Percentiles rank a stretch among this genome's conserved stretches.
Conservation (phyloP, 2,888 invertebrate genomes). For the Acleris sparsana region DNA sequence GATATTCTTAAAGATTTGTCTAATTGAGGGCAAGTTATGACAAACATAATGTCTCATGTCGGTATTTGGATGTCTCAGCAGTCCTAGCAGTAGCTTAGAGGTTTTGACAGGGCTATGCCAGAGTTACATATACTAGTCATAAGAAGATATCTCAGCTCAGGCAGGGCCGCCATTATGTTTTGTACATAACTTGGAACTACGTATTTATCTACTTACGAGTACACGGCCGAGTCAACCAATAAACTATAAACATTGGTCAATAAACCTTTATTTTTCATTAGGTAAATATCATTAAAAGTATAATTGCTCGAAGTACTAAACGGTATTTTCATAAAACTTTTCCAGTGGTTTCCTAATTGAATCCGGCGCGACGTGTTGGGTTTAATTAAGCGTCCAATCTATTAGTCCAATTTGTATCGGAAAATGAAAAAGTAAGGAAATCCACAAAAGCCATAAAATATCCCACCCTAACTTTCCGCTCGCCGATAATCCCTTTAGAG, state of each 20-base stretch:
- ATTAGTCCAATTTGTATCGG: conserved; percentile 48
- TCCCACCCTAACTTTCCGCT: conserved; percentile 73
- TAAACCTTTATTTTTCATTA: too few relatives aligned
- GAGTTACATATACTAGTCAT: too few relatives aligned
- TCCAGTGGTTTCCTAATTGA: background rate
- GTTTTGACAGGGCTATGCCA: too few relatives aligned
- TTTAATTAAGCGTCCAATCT: conserved; percentile 35
- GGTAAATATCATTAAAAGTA: too few relatives aligned
- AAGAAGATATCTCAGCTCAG: too few relatives aligned
- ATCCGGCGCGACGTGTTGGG: background rate
- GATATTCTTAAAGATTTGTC: conserved; percentile 34
- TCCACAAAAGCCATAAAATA: conserved; percentile 74
- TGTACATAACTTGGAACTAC: too few relatives aligned
- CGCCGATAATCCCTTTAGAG: conserved; percentile 81
- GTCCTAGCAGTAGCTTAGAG: background rate
- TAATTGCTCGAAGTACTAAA: too few relatives aligned
- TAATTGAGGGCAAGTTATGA: conserved; percentile 19
- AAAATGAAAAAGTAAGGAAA: conserved; percentile 66
- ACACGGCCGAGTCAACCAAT: too few relatives aligned
- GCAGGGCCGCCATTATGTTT: too few relatives aligned
- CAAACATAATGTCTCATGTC: conserved; percentile 7
- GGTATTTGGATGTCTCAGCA: background rate
- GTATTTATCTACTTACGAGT: too few relatives aligned
- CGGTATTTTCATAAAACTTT: conserved; percentile 2
- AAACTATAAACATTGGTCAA: too few relatives aligned